Base-by-base conservation (phyloP, 2,797 vertebrate genomes). In the Onychomys leucogaster region DNA sequence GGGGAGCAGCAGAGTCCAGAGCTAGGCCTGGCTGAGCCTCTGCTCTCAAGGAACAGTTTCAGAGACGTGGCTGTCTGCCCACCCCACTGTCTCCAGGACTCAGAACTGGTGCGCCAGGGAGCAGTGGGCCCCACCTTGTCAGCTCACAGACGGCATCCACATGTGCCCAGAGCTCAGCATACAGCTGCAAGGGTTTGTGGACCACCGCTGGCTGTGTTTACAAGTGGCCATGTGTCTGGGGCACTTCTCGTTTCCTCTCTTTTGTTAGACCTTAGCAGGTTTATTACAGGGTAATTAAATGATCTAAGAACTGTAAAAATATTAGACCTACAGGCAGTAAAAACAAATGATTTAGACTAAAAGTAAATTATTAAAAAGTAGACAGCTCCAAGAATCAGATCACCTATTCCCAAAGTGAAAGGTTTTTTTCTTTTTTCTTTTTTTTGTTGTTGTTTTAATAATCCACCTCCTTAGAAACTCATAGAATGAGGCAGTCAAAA, bases 291-390 rank as follows among this genome's bases (percentile, higher is more conserved):
- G n/a, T 65, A 59, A 80, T 65, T 73, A 63, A 73, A 67, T 55
- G 71, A 34, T 49, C 67, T 43, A 94, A 94, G 75, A 59, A 41
- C 57, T 71, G 76, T 43, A 80, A 92, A 94, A 94, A 49, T 80
- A 43, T 52, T 76, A 52, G 83, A 37, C 46, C 41, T 57, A 8
- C 32, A 57, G 5, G 13, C 43, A 52, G 32, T 43, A 57, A 55
- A 52, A 94, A 46, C 6, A 85, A 57, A 13, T 75, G 41, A 4
- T 8, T 75, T 7, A 65, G 41, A 37, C 73, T 71, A 34, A 81
- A 81, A 94, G 32, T 34, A 84, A 76, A 43, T 14, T 14, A 63
- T 14, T 16, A 12, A 25, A 69, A 67, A 37, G 6, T 16, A 1
- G 10, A 81, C 71, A 85, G n/a, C 37, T 59, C 52, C 27, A 49